A percentile compares a stretch with the other conserved stretches of the same genome.
Evolutionary conservation across 2,888 invertebrate species (phyloP).

Genomic region (Pimpla rufipes): DNA sequence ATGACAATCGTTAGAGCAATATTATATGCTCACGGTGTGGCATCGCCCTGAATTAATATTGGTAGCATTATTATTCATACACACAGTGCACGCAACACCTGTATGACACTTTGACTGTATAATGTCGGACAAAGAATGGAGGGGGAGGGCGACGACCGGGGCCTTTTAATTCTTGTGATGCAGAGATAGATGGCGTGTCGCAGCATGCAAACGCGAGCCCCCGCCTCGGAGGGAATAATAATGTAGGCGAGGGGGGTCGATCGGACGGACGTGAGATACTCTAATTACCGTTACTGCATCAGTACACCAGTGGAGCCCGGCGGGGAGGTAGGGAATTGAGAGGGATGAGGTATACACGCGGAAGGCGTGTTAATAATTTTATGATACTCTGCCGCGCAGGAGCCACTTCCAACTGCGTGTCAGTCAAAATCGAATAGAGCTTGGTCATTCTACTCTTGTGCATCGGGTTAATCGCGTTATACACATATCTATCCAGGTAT

Average conservation of each 20-base stretch:
- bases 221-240: conserved; percentile 62
- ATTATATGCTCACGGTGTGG: background rate
- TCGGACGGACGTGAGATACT: conserved; percentile 53
- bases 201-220: conserved; percentile 45
- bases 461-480: conserved; percentile 54
- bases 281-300: conserved; percentile 62
- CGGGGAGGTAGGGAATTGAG: conserved; percentile 49
- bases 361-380: conserved; percentile 65
- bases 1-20: background rate
- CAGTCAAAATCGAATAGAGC: conserved; percentile 61
- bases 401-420: conserved; percentile 45
- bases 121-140: conserved; percentile 8
- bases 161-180: conserved; percentile 56
- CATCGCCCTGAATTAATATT: conserved; percentile 29
- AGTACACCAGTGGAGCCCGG: conserved; percentile 35
- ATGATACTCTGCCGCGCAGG: conserved; percentile 49
- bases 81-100: conserved; percentile 29
- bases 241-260: conserved; percentile 22
- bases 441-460: conserved; percentile 44
- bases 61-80: conserved; percentile 17
- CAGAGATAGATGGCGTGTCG: conserved; percentile 63
- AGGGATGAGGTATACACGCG: conserved; percentile 39
- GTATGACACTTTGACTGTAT: conserved; percentile 48
- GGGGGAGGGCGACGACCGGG: conserved; percentile 1
- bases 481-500: background rate